Evolutionary conservation across 2,888 invertebrate genomes (phyloP), one percentile per base, ranked within the genome.

Genomic region (Melinaea marsaeus): DNA sequence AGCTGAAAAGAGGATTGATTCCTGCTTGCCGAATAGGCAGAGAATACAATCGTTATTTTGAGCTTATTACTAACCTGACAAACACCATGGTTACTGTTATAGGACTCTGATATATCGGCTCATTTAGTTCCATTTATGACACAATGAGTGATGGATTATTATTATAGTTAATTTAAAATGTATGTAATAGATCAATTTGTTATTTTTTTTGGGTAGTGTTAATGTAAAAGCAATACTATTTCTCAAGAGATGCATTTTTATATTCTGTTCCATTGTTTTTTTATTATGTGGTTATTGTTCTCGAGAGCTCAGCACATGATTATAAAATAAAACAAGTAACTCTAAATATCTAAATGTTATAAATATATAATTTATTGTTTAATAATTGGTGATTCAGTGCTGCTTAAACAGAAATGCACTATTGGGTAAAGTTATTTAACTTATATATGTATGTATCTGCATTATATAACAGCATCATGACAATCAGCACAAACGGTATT

Each of bases 1-100:
- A 90, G 90, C 90, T 91, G 90, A 91, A 91, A 91, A 85, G 87
- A 90, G 84, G 88, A 90, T 77, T 90, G 84, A 89, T 59, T 69
- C 65, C 56, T 62, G 67, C 63, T 65, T 45, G 55, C 48, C 54
- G 57, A 60, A 34, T 37, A 60, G 61, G 63, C 58, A 63, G 35
- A 56, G 55, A 55, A 54, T 34, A 57, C 34, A 37, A 35, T n/a
- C 32, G 58, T 37, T 22, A 65, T 54, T 64, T 58, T 11, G 32
- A 32, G 51, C 51, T 32, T 51, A 11, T 63, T 60, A 46, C 46
- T 9, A 56, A 58, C 13, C 22, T 58, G 32, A 47, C 45, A 22
- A 57, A 33, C 13, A 51, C 48, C 59, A 54, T 45, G 48, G 4
- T 35, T 59, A 59, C n/a, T 51, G 32, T 55, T 51, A 56, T 56